phyloP scores from a whole-genome alignment of 2,113 vertebrate genomes.

The Thomomys bottae region DNA sequence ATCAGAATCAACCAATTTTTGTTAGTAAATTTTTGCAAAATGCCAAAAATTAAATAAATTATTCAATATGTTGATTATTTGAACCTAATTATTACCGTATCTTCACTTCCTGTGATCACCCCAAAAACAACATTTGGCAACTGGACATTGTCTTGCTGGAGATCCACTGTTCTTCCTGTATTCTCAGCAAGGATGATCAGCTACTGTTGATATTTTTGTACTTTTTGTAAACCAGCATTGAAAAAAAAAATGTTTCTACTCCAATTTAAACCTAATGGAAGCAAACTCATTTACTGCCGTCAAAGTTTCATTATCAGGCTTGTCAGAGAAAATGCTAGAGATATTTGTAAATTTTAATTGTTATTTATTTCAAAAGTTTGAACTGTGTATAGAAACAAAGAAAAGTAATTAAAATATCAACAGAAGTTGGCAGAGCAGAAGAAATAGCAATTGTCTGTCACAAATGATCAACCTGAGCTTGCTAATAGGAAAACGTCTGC shows the following conservation, averaged over 20 bases:
- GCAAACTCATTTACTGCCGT: conserved; percentile 56
- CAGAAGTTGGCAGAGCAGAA: conserved; percentile 2
- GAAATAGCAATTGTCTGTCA: conserved; percentile 27
- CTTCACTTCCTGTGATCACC: not conserved
- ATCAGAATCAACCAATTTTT: not conserved
- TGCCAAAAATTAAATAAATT: not conserved
- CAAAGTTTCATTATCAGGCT: conserved; percentile 59
- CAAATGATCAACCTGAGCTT: conserved; percentile 12
- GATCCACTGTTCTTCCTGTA: not conserved
- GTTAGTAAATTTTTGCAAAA: not conserved
- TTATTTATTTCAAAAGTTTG: conserved; percentile 65
- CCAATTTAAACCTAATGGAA: conserved; percentile 62
- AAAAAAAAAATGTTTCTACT: conserved; percentile 38
- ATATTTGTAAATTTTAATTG: conserved; percentile 74
- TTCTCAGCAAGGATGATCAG: not conserved
- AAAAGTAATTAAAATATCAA: conserved; percentile 69
- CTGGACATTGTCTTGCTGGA: not conserved
- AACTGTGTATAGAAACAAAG: conserved; percentile 55
- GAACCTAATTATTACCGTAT: not conserved
- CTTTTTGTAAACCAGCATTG: not conserved
- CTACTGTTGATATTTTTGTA: conserved; percentile 17
- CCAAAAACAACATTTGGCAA: not conserved
- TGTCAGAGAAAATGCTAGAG: conserved; percentile 24
- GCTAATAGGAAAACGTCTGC: conserved; percentile 32
- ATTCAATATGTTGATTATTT: not conserved